Evolutionary conservation across 2,113 vertebrate species (phyloP), one percentile per base, ranked within the genome.

Genomic region (Pionites leucogaster): DNA sequence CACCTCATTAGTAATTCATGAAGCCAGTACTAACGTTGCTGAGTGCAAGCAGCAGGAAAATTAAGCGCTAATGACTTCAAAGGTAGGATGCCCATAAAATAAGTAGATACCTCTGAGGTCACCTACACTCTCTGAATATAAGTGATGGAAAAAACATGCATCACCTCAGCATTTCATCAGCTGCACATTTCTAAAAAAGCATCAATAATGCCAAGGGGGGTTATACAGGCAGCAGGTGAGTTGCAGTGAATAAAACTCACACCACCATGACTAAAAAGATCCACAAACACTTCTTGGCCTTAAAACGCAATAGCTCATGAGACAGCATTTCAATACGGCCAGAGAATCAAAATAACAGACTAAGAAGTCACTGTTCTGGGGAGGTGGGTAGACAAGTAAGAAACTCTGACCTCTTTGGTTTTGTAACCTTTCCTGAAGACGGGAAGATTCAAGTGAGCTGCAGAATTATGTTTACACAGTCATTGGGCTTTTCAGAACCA

Each of bases 1-100:
- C 55, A 88, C 37, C 82, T 67, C 86, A 97, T 98, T 92, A 97
- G 85, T 95, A 97, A 98, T 97, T 98, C 96, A 97, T 90, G 90
- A 97, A 96, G 85, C 94, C 55, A 72, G 63, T 60, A 67, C 68
- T 92, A 95, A 86, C 7, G 13, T 82, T 95, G 59, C 88, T 52
- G 91, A 91, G 90, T 49, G 76, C 79, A 95, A 88, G 75, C 59
- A 94, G 82, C 86, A 93, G 74, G 78, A 94, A 97, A 96, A 94
- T 97, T 94, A 96, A 96, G 92, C 74, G 90, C 87, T 96, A 97
- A 97, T 78, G 91, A 91, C 85, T 97, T 96, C 83, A 92, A 93
- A 98, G 93, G 93, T 93, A 78, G 80, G 91, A 90, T 86, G 94
- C 69, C 69, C 83, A 94, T 88, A 96, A 86, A 97, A 96, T 80